These are phyloP conservation scores for Hydra vulgaris DNA, from an alignment of 30 jellyfish, hydroid and myxozoan species.

Conservation along the genomic window DNA sequence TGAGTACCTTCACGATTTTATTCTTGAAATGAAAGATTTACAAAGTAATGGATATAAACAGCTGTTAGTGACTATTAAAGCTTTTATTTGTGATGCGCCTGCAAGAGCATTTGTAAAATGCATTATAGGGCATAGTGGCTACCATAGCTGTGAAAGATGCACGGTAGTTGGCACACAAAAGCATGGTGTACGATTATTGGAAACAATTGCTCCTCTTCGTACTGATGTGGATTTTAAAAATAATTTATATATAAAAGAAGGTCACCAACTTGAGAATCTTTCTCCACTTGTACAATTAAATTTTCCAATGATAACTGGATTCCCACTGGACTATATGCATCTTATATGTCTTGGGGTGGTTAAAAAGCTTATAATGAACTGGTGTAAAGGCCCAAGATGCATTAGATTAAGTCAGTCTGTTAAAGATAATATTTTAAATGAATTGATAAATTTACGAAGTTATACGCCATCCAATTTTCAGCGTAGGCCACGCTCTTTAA, in stretches of 20 bases:
- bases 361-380: not conserved
- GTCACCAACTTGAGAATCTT: not conserved
- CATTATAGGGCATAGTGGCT: slow-evolving; percentile 28
- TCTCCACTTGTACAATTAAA: not conserved
- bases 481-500: not conserved
- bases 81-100: slow-evolving; percentile 32
- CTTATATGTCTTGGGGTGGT: not conserved
- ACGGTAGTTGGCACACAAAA: not conserved
- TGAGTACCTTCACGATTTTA: slow-evolving; percentile 16
- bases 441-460: not conserved
- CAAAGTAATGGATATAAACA: not conserved
- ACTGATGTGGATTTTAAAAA: not conserved
- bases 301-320: not conserved
- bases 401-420: not conserved
- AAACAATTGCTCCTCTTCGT: not conserved
- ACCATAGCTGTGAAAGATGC: slow-evolving; percentile 41
- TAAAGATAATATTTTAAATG: not conserved
- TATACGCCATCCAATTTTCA: not conserved
- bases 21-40: slow-evolving; percentile 7
- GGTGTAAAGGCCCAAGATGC: not conserved
- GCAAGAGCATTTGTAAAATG: slow-evolving; percentile 44
- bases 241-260: not conserved
- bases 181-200: not conserved
- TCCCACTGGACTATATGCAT: not conserved
- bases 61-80: not conserved